Evolutionary conservation across 1,140 invertebrate species (phyloP), one percentile per base, ranked within the genome.

Genomic region (Drosophila lowei): DNA sequence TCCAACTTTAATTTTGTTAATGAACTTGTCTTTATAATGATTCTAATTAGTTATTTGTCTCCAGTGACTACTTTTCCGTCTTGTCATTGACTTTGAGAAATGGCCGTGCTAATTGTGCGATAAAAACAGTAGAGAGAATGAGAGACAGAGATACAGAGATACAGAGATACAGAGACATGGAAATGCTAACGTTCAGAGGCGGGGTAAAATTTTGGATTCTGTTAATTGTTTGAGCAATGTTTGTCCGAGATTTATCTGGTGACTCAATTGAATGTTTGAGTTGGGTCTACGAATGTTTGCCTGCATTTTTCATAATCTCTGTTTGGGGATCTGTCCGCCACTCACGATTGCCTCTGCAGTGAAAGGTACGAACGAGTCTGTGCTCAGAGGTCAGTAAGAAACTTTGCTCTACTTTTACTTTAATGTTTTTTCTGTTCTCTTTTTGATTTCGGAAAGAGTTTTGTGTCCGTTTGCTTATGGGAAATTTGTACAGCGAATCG

Each of bases 311-410:
- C 21, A 44, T 70, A 71, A 83, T 62, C 74, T 49, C 15, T 6
- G 21, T 42, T 56, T 44, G 8, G 8, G 34, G 53, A 73, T 68
- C 55, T 59, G 34, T 28, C 44, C 28, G 34, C 23, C 18, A 21
- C 8, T 34, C 8, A 21, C 13, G 13, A 16, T 59, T 43, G 46
- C 50, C 47, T 7, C 23, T 47, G 11, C 18, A 84, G 81, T 71
- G 77, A 85, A 85, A 77, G 81, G 81, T 68, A 80, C 56, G 74
- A 70, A 1, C 23, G 5, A 5, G 71, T 83, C 79, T 70, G 70
- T 83, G 70, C 62, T 16, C 56, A 30, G 21, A 44, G 43, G 48
- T 58, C 42, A 38, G 34, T 13, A 1, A 59, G 53, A 53, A 53
- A 47, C 56, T 58, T 63, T 83, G 55, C 49, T 57, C 52, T 53